Evolutionary conservation across 2,888 invertebrate species (phyloP).

Genomic region (Leptogaster cylindrica): DNA sequence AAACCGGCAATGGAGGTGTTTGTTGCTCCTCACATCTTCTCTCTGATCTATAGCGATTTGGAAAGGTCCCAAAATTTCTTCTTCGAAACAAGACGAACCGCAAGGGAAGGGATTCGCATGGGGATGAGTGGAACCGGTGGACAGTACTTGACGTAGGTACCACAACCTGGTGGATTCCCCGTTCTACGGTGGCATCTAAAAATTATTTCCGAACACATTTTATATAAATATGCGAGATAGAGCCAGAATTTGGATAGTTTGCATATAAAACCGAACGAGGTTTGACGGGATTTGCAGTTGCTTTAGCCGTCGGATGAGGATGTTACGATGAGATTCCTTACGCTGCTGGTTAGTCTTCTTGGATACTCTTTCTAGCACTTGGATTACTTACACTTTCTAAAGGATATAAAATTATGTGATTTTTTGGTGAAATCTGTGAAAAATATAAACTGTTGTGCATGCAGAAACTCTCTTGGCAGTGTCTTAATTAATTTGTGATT

Average conservation of each 20-base stretch:
- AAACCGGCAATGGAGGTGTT: background rate
- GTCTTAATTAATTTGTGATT: too few relatives aligned
- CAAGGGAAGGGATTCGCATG: slow-evolving; percentile 17
- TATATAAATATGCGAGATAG: slow-evolving; percentile 61
- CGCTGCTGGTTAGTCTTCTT: slow-evolving; percentile 59
- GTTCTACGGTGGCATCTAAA: slow-evolving; percentile 17
- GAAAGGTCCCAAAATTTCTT: slow-evolving; percentile 39
- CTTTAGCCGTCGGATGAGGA: slow-evolving; percentile 23
- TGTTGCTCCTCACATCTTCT: slow-evolving; percentile 2
- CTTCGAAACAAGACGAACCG: background rate
- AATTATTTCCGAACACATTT: slow-evolving; percentile 4
- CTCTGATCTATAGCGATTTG: too few relatives aligned
- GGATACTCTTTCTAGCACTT: slow-evolving; percentile 11
- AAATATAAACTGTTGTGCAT: background rate
- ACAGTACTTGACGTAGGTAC: background rate
- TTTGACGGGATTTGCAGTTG: slow-evolving; percentile 10
- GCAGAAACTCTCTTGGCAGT: too few relatives aligned
- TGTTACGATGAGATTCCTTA: slow-evolving; percentile 60
- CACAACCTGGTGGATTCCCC: background rate
- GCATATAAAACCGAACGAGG: slow-evolving; percentile 58
- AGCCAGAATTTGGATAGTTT: slow-evolving; percentile 60
- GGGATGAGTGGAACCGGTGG: background rate
- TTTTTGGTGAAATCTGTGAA: background rate
- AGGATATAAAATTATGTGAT: background rate
- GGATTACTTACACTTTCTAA: too few relatives aligned